These are phyloP conservation scores for Ptilodon capucinus DNA, from an alignment of 2,888 invertebrate genomes.

Conservation along the genomic window DNA sequence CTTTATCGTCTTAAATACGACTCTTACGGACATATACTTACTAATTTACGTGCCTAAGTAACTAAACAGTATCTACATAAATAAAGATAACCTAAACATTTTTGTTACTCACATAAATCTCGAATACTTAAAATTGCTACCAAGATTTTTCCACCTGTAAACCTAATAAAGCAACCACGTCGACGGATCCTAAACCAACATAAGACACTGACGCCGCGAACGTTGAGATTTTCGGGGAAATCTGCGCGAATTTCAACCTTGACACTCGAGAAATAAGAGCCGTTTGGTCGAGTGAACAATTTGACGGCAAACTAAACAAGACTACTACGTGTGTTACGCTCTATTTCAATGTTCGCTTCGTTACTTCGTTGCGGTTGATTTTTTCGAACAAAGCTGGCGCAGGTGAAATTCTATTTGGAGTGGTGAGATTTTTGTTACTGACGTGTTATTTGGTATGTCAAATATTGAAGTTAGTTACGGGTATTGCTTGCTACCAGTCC, in stretches of 20 bases:
- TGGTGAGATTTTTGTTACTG: conserved; percentile 16
- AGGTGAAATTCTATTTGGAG: conserved; percentile 21
- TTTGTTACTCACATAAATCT: not conserved
- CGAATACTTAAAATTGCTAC: not conserved
- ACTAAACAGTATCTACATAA: too few relatives aligned
- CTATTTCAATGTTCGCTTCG: conserved; percentile 55
- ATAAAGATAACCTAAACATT: not conserved
- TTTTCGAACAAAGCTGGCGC: conserved; percentile 20
- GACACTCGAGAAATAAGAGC: conserved; percentile 21
- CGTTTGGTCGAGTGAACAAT: conserved; percentile 12
- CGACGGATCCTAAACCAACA: conserved; percentile 52
- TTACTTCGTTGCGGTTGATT: conserved; percentile 44
- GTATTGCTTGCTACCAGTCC: too few relatives aligned
- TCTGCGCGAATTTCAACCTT: conserved; percentile 29
- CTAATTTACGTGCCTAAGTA: too few relatives aligned
- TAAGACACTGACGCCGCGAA: conserved; percentile 30
- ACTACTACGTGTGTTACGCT: conserved; percentile 45
- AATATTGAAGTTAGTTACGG: too few relatives aligned
- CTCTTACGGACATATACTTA: too few relatives aligned
- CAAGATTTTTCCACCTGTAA: conserved; percentile 37
- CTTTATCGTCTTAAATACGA: too few relatives aligned
- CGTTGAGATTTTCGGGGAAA: conserved; percentile 5
- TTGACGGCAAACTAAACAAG: conserved; percentile 40
- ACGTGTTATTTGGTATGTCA: not conserved
- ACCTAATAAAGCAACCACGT: conserved; percentile 40